A percentile compares a stretch with the other conserved stretches of the same genome.
phyloP scores from a whole-genome alignment of 2,113 vertebrate species.

The Microcebus griseorufus region DNA sequence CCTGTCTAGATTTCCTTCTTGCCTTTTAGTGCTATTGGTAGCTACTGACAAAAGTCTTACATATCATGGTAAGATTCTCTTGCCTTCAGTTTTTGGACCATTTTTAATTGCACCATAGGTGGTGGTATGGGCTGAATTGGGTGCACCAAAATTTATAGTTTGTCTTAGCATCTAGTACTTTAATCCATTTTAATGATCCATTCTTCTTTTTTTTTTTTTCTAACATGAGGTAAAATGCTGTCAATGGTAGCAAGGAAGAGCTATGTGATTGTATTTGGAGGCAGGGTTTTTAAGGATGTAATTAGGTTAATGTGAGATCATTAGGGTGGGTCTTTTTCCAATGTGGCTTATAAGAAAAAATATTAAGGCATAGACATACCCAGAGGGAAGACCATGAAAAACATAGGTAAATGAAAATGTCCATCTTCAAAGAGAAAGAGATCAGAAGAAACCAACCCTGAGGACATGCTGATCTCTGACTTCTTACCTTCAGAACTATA shows the following conservation, averaged over 20 bases:
- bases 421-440: not conserved
- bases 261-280: not conserved
- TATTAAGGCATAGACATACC: not conserved
- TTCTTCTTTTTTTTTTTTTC: too few species aligned
- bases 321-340: not conserved
- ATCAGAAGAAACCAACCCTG: not conserved
- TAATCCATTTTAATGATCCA: not conserved
- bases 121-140: not conserved
- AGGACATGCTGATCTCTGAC: not conserved
- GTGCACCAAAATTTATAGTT: not conserved
- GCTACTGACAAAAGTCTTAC: not conserved
- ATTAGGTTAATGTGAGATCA: not conserved
- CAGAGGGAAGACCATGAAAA: not conserved
- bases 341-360: not conserved
- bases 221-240: too few species aligned
- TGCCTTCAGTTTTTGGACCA: not conserved
- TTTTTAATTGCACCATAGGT: not conserved
- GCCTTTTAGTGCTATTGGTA: not conserved
- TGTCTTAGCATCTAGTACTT: not conserved
- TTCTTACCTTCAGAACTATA: not conserved
- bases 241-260: too few species aligned
- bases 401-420: not conserved
- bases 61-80: not conserved
- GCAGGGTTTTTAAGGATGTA: not conserved
- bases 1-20: not conserved